These are phyloP conservation scores for Acrossocheilus wenchowensis DNA, from an alignment of 2,797 vertebrate genomes.

Conservation along the genomic window DNA sequence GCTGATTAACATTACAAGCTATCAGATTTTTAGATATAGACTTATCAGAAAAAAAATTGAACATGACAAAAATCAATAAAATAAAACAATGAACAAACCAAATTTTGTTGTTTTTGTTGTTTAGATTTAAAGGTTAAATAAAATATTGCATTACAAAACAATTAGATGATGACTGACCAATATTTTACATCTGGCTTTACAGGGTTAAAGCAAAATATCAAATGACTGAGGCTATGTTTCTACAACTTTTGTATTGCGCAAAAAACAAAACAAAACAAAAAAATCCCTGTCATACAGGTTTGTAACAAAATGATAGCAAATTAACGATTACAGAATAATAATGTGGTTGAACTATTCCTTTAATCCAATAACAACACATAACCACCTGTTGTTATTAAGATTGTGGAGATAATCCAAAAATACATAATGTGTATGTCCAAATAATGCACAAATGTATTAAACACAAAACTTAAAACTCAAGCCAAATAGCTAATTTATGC, in stretches of 20 bases:
- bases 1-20: not conserved
- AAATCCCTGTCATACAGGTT: no score
- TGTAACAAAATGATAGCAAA: not conserved
- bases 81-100: not conserved
- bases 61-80: not conserved
- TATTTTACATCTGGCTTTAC: not conserved
- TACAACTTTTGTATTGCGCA: not conserved
- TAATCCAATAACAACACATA: not conserved
- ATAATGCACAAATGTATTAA: not conserved
- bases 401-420: not conserved
- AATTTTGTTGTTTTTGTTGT: not conserved
- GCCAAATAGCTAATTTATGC: not conserved
- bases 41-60: not conserved
- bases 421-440: not conserved
- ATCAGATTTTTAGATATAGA: not conserved
- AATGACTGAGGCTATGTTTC: not conserved
- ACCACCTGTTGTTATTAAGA: constrained; percentile 32
- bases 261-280: no score
- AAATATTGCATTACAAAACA: not conserved
- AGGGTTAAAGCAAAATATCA: not conserved
- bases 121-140: not conserved
- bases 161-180: not conserved
- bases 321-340: not conserved
- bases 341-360: not conserved
- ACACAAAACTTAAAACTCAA: not conserved